Evolutionary conservation across 2,797 vertebrate genomes (phyloP), one percentile per base, ranked within the genome.

Genomic region (Tragelaphus eurycerus): DNA sequence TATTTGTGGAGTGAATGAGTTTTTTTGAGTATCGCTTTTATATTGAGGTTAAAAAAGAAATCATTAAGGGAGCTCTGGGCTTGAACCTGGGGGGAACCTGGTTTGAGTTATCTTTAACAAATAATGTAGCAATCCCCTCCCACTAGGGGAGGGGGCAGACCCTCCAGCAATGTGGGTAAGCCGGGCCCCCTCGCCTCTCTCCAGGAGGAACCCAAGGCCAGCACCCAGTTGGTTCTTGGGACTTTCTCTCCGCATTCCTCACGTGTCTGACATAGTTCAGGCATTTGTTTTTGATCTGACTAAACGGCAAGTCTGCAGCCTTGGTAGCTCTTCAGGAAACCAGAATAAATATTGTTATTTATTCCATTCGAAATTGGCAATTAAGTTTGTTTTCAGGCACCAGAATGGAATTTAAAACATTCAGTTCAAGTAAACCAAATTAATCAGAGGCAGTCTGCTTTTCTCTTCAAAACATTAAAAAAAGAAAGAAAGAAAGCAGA

Each of bases 301-400:
- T 93, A 87, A 95, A 95, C 27, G 82, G 93, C 76, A 93, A 95
- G 34, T 92, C 92, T 81, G 52, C 50, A 96, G 90, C 55, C 82
- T 64, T 94, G 55, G 29, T 93, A 60, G 17, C 79, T 93, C 95
- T 96, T 96, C 62, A 91, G 91, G 85, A 96, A 97, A 90, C 54
- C 48, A 57, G 60, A 62, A 82, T 96, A 98, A 97, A 96, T 95
- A 95, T 96, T 92, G 83, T 96, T 96, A 95, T 97, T 97, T 98
- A 96, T 96, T 78, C 82, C 67, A 52, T 71, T 96, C 92, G 89
- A 50, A 81, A 87, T 87, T 76, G 81, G 90, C 90, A 97, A 59
- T 97, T 95, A 98, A 88, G 78, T 95, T 90, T 90, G 79, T 67
- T 97, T 92, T 92, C 86, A 96, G 94, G 67, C 94, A 94, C 89